These are phyloP conservation scores for Malachius bipustulatus DNA, from an alignment of 2,888 invertebrate species.

Conservation along the genomic window DNA sequence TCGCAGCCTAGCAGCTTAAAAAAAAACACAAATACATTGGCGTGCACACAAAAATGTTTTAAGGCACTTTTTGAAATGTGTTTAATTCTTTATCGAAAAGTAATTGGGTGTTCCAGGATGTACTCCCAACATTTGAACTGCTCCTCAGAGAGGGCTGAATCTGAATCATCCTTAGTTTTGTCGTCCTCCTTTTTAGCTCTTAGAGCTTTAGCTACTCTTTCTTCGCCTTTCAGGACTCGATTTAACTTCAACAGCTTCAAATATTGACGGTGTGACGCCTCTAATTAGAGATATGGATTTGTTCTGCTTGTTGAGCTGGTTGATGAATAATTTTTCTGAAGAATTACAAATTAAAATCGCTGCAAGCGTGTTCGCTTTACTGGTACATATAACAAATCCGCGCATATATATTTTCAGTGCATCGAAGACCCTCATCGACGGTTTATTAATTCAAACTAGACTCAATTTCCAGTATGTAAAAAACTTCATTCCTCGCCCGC, in stretches of 20 bases:
- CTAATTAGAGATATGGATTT: constrained; percentile 27
- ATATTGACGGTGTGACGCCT: constrained; percentile 33
- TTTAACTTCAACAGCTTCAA: constrained; percentile 38
- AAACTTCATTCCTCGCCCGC: too few species aligned
- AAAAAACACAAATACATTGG: too few species aligned
- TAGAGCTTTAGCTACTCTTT: constrained; percentile 48
- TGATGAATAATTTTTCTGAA: constrained; percentile 35
- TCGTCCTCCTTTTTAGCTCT: constrained; percentile 50
- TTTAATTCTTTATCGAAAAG: constrained; percentile 80
- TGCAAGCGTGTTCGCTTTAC: constrained; percentile 63
- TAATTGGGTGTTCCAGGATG: constrained; percentile 81
- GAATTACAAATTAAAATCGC: constrained; percentile 38
- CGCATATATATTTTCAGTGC: too few species aligned
- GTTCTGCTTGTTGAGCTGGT: constrained; percentile 33
- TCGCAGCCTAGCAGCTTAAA: too few species aligned
- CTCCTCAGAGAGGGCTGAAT: constrained; percentile 61
- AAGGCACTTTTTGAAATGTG: too few species aligned
- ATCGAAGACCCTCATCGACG: too few species aligned
- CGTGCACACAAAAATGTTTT: too few species aligned
- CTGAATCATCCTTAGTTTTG: constrained; percentile 41
- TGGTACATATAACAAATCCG: too few species aligned
- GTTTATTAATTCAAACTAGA: too few species aligned
- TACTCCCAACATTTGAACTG: constrained; percentile 91
- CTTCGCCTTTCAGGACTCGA: constrained; percentile 41
- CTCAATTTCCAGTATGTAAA: too few species aligned